Evolutionary conservation across 2,888 invertebrate species (phyloP).

Genomic region (Drosophila pseudotakahashii): DNA sequence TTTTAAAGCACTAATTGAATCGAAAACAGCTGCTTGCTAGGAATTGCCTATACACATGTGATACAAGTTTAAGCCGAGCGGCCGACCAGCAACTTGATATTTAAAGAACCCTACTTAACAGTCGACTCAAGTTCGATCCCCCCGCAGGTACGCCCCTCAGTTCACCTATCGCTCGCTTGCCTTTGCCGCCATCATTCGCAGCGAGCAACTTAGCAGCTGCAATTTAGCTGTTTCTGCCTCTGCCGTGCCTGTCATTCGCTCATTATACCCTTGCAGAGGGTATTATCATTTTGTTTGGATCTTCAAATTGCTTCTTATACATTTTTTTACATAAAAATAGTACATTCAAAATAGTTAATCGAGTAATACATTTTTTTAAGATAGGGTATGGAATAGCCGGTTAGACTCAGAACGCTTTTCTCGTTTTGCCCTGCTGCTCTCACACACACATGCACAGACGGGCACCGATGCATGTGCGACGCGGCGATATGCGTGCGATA

Average conservation of each 20-base stretch:
- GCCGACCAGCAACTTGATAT: constrained; percentile 3
- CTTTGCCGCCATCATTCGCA: constrained; percentile 58
- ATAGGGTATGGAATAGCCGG: background rate
- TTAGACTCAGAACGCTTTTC: background rate
- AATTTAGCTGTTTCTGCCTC: constrained; percentile 55
- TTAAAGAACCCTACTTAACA: constrained; percentile 13
- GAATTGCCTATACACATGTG: background rate
- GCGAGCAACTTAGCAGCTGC: constrained; percentile 73
- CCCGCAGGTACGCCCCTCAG: constrained; percentile 48
- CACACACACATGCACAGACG: background rate
- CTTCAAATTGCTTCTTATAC: background rate
- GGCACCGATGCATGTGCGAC: constrained; percentile 2
- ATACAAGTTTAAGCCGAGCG: constrained; percentile 1
- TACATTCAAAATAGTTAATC: no score
- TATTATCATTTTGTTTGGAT: constrained; percentile 1
- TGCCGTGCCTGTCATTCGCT: constrained; percentile 63
- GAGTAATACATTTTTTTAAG: no score
- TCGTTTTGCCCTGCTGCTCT: constrained; percentile 18
- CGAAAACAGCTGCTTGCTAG: background rate
- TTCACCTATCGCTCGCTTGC: constrained; percentile 65
- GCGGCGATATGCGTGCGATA: constrained; percentile 14
- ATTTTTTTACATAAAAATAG: no score
- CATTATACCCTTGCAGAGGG: constrained; percentile 61
- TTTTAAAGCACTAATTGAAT: background rate
- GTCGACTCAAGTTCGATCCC: constrained; percentile 25